Percentiles rank a stretch among this genome's conserved stretches.
phyloP scores from a whole-genome alignment of 2,888 invertebrate species.

The Hydraecia micacea region DNA sequence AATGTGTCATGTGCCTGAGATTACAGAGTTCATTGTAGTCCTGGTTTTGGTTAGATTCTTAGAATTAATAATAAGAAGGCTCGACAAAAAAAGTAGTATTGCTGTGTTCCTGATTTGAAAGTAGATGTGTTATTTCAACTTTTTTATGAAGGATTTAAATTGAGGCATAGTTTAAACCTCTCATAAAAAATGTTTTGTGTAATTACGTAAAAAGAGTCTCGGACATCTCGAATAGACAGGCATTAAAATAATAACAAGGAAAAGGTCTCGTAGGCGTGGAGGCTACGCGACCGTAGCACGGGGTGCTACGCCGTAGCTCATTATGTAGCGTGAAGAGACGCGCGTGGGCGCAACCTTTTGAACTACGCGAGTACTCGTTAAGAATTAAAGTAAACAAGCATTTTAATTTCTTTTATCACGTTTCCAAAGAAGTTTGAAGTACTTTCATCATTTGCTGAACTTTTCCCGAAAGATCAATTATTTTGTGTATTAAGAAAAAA shows the following conservation, averaged over 20 bases:
- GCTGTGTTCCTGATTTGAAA: not conserved
- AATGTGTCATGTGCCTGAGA: not conserved
- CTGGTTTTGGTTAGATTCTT: not conserved
- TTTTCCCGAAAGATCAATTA: conserved; percentile 13
- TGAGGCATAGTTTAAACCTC: not conserved
- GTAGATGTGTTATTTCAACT: not conserved
- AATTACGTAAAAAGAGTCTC: not conserved
- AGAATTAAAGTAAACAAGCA: not conserved
- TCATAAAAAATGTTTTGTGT: too few relatives aligned
- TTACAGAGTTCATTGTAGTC: not conserved
- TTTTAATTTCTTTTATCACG: conserved; percentile 7
- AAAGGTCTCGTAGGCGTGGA: not conserved
- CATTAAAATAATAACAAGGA: not conserved
- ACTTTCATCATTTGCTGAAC: not conserved
- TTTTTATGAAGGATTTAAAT: not conserved
- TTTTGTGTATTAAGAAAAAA: not conserved
- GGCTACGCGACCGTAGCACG: not conserved
- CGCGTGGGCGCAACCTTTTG: conserved; percentile 28
- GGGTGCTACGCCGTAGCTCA: conserved; percentile 7
- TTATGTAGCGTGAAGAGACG: not conserved
- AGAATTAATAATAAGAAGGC: too few relatives aligned
- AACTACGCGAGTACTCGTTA: not conserved
- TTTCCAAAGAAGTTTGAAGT: conserved; percentile 4
- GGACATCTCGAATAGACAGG: not conserved
- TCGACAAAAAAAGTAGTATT: too few relatives aligned